Conservation (phyloP, 2,113 vertebrate species). For the Anarrhichthys ocellatus region DNA sequence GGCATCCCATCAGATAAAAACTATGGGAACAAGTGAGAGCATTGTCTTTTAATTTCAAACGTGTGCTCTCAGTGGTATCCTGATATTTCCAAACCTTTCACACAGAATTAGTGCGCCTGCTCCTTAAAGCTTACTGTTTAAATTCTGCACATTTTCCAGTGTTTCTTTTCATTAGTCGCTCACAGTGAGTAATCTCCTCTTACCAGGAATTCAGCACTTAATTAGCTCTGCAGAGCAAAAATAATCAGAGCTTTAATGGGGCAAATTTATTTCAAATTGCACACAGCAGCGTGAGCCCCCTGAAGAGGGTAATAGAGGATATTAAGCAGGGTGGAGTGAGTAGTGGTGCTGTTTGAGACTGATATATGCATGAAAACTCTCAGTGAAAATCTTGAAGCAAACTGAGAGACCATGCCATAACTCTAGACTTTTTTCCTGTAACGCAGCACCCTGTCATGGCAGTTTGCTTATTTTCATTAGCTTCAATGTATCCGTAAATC, state of each 20-base stretch:
- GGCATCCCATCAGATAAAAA: slow-evolving; percentile 43
- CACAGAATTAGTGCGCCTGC: slow-evolving; percentile 38
- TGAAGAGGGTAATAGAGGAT: slow-evolving; percentile 46
- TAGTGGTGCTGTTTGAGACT: slow-evolving; percentile 10
- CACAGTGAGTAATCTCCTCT: slow-evolving; percentile 67
- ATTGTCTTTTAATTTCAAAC: slow-evolving; percentile 45
- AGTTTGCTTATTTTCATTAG: slow-evolving; percentile 74
- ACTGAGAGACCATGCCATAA: slow-evolving; percentile 36
- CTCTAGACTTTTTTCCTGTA: slow-evolving; percentile 50
- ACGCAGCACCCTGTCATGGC: slow-evolving; percentile 56
- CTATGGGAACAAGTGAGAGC: slow-evolving; percentile 38
- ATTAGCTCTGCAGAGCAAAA: slow-evolving; percentile 74
- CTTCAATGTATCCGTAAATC: slow-evolving; percentile 66
- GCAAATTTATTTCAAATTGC: slow-evolving; percentile 74
- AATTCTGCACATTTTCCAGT: slow-evolving; percentile 63
- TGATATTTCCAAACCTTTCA: slow-evolving; percentile 54
- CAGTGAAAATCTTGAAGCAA: slow-evolving; percentile 50
- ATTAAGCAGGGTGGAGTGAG: slow-evolving; percentile 35
- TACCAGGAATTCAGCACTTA: slow-evolving; percentile 72
- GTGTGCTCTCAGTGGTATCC: slow-evolving; percentile 25
- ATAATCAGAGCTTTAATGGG: slow-evolving; percentile 77
- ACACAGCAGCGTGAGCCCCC: slow-evolving; percentile 44
- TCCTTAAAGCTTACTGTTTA: slow-evolving; percentile 53
- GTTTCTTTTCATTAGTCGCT: slow-evolving; percentile 74
- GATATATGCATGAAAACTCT: slow-evolving; percentile 33